Base-by-base conservation (phyloP, 2,113 vertebrate species). In the Ptilorrhoa leucosticta region DNA sequence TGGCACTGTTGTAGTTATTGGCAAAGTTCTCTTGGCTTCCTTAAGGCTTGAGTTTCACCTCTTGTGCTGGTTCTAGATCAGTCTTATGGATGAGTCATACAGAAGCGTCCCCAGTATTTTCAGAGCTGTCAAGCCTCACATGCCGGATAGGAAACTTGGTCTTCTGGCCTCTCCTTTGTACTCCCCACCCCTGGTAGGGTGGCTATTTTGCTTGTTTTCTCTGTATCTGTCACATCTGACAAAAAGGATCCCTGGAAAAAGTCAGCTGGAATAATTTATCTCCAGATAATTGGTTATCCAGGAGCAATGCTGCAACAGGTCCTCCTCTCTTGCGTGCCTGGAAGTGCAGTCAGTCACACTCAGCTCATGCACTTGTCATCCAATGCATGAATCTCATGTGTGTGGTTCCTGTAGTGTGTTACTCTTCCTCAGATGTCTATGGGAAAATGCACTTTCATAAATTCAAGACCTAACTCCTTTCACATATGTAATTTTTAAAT, bases 1-100 rank as follows among this genome's bases (percentile, higher is more conserved):
- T 91, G 84, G 45, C 73, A 60, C 13, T 65, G 6, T 51, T 64
- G 44, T 39, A 71, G 24, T 85, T 72, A 14, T 5, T 89, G 83
- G 82, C 61, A 80, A 60, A 70, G 69, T 53, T 80, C 19, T 72
- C 63, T 47, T 95, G 66, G 50, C 57, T 84, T 91, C 53, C 13
- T 50, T 30, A 53, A 65, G 65, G 40, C 53, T 82, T 19, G 30
- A 47, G n/a, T 72, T 94, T 84, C 37, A 20, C 44, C 50, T 79
- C 22, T 71, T 84, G 47, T 50, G 64, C 81, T 89, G 84, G n/a
- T 89, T 84, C 82, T 84, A 89, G 73, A 64, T 84, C 77, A 66
- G 39, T 78, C 61, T 71, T 27, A 26, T 60, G 84, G 44, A 35
- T 91, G 83, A 76, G 26, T 84, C 60, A 27, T 30, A 33, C 10